phyloP scores from a whole-genome alignment of 2,888 invertebrate genomes.

The Alloscopus bannaensis region DNA sequence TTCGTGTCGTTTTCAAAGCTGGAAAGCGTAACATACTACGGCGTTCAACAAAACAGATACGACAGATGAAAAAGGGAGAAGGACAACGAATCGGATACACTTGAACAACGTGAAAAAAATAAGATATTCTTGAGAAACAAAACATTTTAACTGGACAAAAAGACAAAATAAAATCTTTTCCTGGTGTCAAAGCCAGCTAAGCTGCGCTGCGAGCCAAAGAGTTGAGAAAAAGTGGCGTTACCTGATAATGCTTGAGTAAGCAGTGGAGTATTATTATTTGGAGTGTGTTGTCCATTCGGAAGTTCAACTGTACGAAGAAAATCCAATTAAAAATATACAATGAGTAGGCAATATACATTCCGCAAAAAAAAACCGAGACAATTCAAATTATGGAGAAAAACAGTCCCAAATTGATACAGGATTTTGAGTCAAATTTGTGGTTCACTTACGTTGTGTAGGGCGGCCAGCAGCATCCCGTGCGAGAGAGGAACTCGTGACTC shows the following conservation, averaged over 20 bases:
- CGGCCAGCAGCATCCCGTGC: slow-evolving; percentile 71
- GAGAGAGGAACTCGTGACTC: slow-evolving; percentile 69
- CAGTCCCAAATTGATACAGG: not conserved
- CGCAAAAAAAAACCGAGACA: not conserved
- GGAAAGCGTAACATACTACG: not conserved
- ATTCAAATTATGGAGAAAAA: not conserved
- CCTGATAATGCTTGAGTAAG: slow-evolving; percentile 97
- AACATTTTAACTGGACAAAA: not conserved
- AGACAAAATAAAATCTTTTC: not conserved
- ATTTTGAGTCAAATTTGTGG: not conserved
- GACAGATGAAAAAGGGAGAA: too few relatives aligned
- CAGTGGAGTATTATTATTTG: slow-evolving; percentile 96
- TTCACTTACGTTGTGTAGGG: slow-evolving; percentile 73
- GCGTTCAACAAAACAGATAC: too few relatives aligned
- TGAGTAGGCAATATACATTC: too few relatives aligned
- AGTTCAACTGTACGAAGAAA: slow-evolving; percentile 87
- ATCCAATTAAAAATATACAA: too few relatives aligned
- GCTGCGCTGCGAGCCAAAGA: slow-evolving; percentile 65
- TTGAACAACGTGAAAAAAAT: too few relatives aligned
- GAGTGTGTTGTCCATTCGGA: slow-evolving; percentile 96
- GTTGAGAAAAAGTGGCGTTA: slow-evolving; percentile 77
- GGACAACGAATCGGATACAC: too few relatives aligned
- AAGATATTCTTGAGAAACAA: not conserved
- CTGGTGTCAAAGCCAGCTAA: slow-evolving; percentile 51
- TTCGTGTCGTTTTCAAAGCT: not conserved